These are phyloP conservation scores for Bufotes viridis DNA, from an alignment of 2,797 vertebrate species.

Conservation along the genomic window DNA sequence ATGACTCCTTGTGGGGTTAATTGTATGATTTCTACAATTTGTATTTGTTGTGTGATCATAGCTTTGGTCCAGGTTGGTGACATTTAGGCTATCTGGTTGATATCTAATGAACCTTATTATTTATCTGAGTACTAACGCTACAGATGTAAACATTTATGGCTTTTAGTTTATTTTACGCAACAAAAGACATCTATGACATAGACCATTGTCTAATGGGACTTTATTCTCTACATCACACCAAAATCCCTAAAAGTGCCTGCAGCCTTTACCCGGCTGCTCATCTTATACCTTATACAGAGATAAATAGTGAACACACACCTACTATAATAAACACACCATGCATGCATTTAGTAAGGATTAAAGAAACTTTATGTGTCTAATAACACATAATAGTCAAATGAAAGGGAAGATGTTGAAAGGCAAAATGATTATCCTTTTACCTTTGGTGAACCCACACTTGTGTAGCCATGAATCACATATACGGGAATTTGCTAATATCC, in stretches of 20 bases:
- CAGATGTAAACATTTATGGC: not conserved
- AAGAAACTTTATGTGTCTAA: not conserved
- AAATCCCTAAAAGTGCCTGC: not conserved
- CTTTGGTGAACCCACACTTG: not conserved
- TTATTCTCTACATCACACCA: not conserved
- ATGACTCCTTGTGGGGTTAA: too few species aligned
- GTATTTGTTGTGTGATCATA: too few species aligned
- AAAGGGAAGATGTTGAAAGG: not conserved
- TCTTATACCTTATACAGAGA: not conserved
- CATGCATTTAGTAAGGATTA: conserved; percentile 10
- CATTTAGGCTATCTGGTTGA: too few species aligned
- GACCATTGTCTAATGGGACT: not conserved
- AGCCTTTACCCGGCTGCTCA: not conserved
- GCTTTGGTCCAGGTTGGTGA: too few species aligned
- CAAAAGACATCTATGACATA: conserved; percentile 6
- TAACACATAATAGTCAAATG: conserved; percentile 7
- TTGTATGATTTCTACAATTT: too few species aligned
- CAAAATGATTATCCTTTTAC: not conserved
- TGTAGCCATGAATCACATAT: not conserved
- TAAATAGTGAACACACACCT: conserved; percentile 8
- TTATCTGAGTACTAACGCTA: too few species aligned
- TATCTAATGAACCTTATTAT: too few species aligned
- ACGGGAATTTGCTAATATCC: not conserved
- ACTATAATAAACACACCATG: not conserved
- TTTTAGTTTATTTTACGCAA: conserved; percentile 27